These are phyloP conservation scores for Aegotheles bennettii DNA, from an alignment of 2,113 vertebrate species.

Conservation along the genomic window DNA sequence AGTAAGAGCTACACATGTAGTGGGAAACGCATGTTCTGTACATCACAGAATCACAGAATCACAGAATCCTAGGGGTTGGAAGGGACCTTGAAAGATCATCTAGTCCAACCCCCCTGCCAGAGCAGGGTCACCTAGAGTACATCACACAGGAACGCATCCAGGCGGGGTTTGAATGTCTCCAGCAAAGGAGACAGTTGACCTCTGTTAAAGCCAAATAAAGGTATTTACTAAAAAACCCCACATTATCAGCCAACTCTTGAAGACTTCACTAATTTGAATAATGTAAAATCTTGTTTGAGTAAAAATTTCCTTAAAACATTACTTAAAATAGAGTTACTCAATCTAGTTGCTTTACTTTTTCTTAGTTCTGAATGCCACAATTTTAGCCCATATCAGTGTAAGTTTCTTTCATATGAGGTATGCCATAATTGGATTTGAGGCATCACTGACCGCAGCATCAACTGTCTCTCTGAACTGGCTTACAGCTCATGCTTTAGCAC, in stretches of 20 bases:
- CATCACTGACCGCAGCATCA: not conserved
- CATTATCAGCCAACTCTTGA: not conserved
- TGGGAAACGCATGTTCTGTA: not conserved
- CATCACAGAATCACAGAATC: no score
- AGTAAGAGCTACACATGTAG: not conserved
- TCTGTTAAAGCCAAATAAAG: not conserved
- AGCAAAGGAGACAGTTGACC: not conserved
- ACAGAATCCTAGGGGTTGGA: no score
- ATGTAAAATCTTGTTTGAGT: not conserved
- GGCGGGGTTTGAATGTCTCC: no score
- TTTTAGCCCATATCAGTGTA: not conserved
- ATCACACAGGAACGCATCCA: no score
- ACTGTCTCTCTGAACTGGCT: not conserved
- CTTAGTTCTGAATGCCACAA: not conserved
- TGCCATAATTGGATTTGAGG: slow-evolving; percentile 11
- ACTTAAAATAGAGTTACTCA: not conserved
- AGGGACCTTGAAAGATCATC: no score
- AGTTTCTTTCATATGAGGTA: not conserved
- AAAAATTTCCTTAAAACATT: not conserved
- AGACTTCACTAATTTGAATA: not conserved
- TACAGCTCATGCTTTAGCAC: not conserved
- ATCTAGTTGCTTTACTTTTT: not conserved
- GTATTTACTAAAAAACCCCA: not conserved
- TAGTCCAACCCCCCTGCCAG: no score
- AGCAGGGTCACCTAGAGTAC: no score